Evolutionary conservation across 2,113 vertebrate species (phyloP).

Genomic region (Burhinus bistriatus): DNA sequence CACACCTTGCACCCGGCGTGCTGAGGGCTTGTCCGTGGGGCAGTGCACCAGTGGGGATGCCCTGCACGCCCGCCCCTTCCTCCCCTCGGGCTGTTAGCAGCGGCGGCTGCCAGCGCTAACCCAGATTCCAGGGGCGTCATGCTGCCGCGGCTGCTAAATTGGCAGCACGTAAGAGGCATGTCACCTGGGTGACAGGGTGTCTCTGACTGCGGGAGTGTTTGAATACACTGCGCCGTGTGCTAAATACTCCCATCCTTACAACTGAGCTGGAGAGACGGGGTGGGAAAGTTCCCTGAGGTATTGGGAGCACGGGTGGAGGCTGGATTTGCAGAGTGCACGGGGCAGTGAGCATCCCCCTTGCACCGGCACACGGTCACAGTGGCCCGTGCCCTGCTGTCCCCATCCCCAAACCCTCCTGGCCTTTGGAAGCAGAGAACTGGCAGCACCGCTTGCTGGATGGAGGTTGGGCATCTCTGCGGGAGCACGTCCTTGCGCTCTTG

Average conservation of each 20-base stretch:
- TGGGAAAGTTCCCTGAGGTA: background rate
- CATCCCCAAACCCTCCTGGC: background rate
- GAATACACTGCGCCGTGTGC: background rate
- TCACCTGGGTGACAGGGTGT: slow-evolving; percentile 61
- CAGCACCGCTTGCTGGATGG: background rate
- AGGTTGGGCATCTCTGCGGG: background rate
- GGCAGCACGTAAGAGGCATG: slow-evolving; percentile 6
- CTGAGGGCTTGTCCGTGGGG: background rate
- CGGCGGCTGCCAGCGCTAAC: background rate
- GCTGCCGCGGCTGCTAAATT: slow-evolving; percentile 35
- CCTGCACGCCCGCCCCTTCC: background rate
- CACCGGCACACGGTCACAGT: fast-evolving
- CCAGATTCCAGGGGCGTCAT: slow-evolving; percentile 31
- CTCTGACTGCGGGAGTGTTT: background rate
- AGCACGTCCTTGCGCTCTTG: background rate
- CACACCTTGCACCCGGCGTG: fast-evolving
- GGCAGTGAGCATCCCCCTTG: background rate
- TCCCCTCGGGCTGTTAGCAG: background rate
- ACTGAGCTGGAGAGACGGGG: background rate
- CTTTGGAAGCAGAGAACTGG: background rate
- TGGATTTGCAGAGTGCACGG: background rate
- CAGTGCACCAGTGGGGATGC: fast-evolving
- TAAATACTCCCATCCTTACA: slow-evolving; percentile 12
- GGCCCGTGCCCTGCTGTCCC: background rate
- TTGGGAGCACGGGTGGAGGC: background rate